phyloP scores from a whole-genome alignment of 2,113 vertebrate genomes.

The Eublepharis macularius region DNA sequence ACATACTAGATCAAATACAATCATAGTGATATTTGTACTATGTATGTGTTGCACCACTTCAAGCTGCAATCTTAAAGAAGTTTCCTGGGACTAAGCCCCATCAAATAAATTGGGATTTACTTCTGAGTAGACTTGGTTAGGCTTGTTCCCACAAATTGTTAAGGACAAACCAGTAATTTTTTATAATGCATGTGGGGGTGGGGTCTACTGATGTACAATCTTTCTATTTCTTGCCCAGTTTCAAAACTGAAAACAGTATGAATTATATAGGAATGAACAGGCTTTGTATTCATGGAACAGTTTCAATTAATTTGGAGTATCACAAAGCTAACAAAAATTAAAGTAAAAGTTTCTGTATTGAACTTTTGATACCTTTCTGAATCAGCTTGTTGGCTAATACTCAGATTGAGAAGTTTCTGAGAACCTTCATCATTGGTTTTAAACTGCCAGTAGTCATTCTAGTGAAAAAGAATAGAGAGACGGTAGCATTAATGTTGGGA shows the following conservation, averaged over 20 bases:
- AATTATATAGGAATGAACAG: background rate
- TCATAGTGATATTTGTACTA: no score
- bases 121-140: no score
- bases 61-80: no score
- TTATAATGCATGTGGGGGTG: no score
- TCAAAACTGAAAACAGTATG: background rate
- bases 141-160: no score
- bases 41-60: no score
- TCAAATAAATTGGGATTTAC: no score
- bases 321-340: background rate
- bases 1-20: background rate
- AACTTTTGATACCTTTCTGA: slow-evolving; percentile 69
- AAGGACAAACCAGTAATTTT: no score
- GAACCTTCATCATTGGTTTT: slow-evolving; percentile 24
- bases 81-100: no score
- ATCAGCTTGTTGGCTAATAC: slow-evolving; percentile 43
- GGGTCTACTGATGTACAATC: background rate
- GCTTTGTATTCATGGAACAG: background rate
- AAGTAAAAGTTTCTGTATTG: background rate
- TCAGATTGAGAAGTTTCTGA: slow-evolving; percentile 11
- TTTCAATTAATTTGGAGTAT: background rate
- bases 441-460: slow-evolving; percentile 50
- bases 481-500: background rate
- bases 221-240: background rate
- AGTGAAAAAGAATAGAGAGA: background rate